phyloP scores from a whole-genome alignment of 1,140 invertebrate species.

The Periplaneta americana region DNA sequence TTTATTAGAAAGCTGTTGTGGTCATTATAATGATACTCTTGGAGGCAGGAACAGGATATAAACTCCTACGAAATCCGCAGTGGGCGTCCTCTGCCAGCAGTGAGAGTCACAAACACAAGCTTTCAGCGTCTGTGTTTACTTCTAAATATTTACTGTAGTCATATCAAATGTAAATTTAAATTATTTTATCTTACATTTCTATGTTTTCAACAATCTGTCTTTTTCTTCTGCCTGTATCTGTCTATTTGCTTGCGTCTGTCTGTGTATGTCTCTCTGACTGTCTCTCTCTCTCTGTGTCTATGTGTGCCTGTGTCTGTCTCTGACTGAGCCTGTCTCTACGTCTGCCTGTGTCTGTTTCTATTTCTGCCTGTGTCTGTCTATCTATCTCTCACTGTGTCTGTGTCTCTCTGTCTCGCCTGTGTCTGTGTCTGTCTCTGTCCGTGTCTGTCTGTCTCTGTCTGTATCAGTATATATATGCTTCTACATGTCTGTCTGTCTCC shows the following conservation, averaged over 20 bases:
- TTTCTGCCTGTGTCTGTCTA: background rate
- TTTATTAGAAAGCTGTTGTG: too few relatives aligned
- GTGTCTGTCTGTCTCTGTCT: background rate
- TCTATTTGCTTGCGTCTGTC: background rate
- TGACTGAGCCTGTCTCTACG: background rate
- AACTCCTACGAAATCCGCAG: too few relatives aligned
- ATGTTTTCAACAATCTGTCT: background rate
- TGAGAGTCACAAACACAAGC: too few relatives aligned
- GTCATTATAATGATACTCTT: too few relatives aligned
- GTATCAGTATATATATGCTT: background rate
- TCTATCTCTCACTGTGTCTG: background rate
- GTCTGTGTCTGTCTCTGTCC: background rate
- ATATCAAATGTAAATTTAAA: too few relatives aligned
- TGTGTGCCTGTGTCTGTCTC: too few relatives aligned
- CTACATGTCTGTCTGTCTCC: background rate
- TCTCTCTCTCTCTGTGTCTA: background rate
- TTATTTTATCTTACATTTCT: too few relatives aligned
- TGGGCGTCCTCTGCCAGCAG: too few relatives aligned
- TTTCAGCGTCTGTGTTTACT: too few relatives aligned
- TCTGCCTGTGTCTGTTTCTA: background rate
- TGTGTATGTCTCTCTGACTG: background rate
- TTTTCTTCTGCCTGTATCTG: background rate
- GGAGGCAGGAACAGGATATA: too few relatives aligned
- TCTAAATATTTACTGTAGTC: too few relatives aligned
- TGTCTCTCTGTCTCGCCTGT: conserved; percentile 2